Conservation (phyloP, 1,140 invertebrate species). For the Hycleus cichorii region DNA sequence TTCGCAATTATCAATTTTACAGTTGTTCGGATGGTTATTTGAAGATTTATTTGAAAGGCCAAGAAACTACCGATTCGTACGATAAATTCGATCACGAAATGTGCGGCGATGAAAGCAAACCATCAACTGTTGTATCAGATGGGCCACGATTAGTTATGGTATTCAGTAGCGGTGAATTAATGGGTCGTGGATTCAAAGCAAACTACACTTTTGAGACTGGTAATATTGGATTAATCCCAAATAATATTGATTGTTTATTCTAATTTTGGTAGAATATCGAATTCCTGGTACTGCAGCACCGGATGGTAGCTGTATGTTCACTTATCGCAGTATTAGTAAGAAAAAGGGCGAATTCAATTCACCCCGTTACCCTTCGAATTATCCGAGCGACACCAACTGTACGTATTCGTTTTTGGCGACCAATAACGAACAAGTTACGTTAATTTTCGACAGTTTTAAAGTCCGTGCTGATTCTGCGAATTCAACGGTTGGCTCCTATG, state of each 20-base stretch:
- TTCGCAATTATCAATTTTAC: slow-evolving; percentile 6
- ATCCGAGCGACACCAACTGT: slow-evolving; percentile 89
- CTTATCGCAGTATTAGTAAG: slow-evolving; percentile 76
- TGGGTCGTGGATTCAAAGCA: slow-evolving; percentile 87
- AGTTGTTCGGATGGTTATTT: slow-evolving; percentile 85
- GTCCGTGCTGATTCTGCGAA: slow-evolving; percentile 61
- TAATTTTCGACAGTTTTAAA: slow-evolving; percentile 91
- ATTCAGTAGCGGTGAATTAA: slow-evolving; percentile 82
- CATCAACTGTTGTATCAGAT: slow-evolving; percentile 71
- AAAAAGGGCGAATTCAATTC: slow-evolving; percentile 91
- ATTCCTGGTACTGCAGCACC: slow-evolving; percentile 91
- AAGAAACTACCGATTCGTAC: slow-evolving; percentile 85
- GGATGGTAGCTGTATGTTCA: slow-evolving; percentile 83
- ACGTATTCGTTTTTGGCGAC: slow-evolving; percentile 81
- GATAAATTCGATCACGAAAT: slow-evolving; percentile 90
- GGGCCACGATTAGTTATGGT: slow-evolving; percentile 90
- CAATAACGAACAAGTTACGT: slow-evolving; percentile 82
- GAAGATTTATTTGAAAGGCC: slow-evolving; percentile 85
- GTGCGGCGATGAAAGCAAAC: slow-evolving; percentile 68
- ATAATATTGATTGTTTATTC: not conserved
- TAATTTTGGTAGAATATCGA: slow-evolving; percentile 63
- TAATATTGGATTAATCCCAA: slow-evolving; percentile 31
- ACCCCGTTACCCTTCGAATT: slow-evolving; percentile 90
- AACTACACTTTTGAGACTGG: slow-evolving; percentile 83
- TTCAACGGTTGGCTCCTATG: slow-evolving; percentile 53